Conservation (phyloP, 2,888 invertebrate genomes). For the Pomacea canaliculata region DNA sequence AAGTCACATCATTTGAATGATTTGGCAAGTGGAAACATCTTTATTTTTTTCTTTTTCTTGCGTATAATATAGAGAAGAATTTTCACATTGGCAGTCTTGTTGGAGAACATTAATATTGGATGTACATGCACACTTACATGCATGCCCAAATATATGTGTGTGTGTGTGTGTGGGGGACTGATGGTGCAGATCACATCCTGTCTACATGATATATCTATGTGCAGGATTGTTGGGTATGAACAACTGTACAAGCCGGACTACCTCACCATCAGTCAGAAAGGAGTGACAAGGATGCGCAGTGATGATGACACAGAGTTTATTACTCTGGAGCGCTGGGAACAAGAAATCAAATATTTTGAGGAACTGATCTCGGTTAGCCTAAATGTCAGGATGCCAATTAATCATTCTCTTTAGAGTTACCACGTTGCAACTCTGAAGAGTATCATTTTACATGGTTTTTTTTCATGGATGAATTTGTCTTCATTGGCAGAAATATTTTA, state of each 20-base stretch:
- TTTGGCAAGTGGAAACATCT: too few species aligned
- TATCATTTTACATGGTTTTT: neutral
- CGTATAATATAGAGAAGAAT: too few species aligned
- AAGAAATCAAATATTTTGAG: slow-evolving; percentile 84
- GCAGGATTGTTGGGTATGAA: slow-evolving; percentile 81
- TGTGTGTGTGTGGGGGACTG: slow-evolving; percentile 9
- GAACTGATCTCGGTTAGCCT: slow-evolving; percentile 78
- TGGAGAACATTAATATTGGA: too few species aligned
- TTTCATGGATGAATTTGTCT: neutral
- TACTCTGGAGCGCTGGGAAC: slow-evolving; percentile 83
- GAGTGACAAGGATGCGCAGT: slow-evolving; percentile 79
- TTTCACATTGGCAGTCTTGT: too few species aligned
- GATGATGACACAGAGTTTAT: slow-evolving; percentile 83
- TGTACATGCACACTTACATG: too few species aligned
- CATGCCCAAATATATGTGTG: neutral
- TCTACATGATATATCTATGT: neutral
- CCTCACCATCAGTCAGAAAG: slow-evolving; percentile 85
- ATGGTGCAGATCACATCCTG: neutral
- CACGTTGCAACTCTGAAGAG: too few species aligned
- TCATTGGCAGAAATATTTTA: neutral
- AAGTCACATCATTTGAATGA: too few species aligned
- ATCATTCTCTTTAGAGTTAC: neutral
- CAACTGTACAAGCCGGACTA: slow-evolving; percentile 80
- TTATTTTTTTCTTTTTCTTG: too few species aligned
- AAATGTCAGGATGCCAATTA: too few species aligned